Evolutionary conservation across 2,113 vertebrate genomes (phyloP).

Genomic region (Anoura caudifer): DNA sequence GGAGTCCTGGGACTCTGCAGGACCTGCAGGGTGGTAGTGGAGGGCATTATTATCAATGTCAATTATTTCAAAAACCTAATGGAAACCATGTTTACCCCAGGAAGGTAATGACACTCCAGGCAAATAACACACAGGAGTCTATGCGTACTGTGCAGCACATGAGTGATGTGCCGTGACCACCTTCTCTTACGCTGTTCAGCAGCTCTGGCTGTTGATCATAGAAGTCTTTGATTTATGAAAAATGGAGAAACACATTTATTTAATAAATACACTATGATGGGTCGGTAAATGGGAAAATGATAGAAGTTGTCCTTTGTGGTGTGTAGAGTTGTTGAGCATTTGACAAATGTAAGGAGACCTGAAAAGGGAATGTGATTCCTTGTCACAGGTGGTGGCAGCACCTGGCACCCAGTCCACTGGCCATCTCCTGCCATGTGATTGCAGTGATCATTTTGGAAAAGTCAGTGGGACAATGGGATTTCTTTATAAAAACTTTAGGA

Average conservation of each 20-base stretch:
- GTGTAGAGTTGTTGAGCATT: neutral
- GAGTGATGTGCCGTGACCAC: neutral
- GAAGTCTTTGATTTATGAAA: neutral
- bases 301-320: neutral
- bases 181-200: neutral
- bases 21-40: neutral
- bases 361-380: neutral
- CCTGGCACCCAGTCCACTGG: neutral
- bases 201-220: neutral
- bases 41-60: neutral
- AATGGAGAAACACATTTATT: neutral
- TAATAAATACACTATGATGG: neutral
- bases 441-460: neutral
- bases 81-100: neutral
- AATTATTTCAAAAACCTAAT: neutral
- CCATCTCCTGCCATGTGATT: neutral
- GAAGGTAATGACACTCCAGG: neutral
- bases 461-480: neutral
- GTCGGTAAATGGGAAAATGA: neutral
- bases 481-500: neutral
- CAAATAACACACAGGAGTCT: neutral
- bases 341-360: neutral
- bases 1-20: neutral
- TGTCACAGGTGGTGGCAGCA: neutral
- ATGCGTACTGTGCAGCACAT: rapidly evolving